Percentiles rank a stretch among this genome's conserved stretches.
phyloP scores from a whole-genome alignment of 2,113 vertebrate species.

The Lampris incognitus region DNA sequence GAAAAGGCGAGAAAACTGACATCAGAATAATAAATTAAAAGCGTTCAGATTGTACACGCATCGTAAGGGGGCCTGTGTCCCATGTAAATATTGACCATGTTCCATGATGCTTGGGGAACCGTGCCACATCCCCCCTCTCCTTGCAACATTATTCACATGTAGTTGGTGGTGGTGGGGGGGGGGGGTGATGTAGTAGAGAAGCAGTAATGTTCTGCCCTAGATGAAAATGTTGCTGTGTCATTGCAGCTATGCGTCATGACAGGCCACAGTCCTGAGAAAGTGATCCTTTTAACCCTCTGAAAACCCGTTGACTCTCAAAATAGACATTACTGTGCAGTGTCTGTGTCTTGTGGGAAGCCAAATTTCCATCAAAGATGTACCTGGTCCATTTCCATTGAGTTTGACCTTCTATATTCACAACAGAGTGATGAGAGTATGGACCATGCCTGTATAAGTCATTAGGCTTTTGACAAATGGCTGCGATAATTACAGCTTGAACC shows the following conservation, averaged over 20 bases:
- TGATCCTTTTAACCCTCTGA: slow-evolving; percentile 19
- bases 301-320: slow-evolving; percentile 17
- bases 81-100: not conserved
- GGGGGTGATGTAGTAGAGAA: not conserved
- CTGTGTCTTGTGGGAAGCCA: slow-evolving; percentile 14
- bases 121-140: not conserved
- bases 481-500: slow-evolving; percentile 54
- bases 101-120: slow-evolving; percentile 6
- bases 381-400: slow-evolving; percentile 22
- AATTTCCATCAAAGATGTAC: slow-evolving; percentile 37
- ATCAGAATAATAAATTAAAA: slow-evolving; percentile 6
- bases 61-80: not conserved
- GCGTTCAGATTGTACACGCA: not conserved
- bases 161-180: slow-evolving; percentile 8
- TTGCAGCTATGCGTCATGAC: slow-evolving; percentile 19
- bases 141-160: not conserved
- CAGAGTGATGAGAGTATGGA: slow-evolving; percentile 50
- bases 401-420: slow-evolving; percentile 16
- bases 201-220: not conserved
- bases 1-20: slow-evolving; percentile 5
- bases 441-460: slow-evolving; percentile 56
- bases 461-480: slow-evolving; percentile 60
- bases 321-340: slow-evolving; percentile 33
- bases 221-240: not conserved
- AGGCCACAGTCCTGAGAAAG: slow-evolving; percentile 12